Percentiles rank a stretch among this genome's conserved stretches.
Evolutionary conservation across 2,797 vertebrate species (phyloP).

Genomic region (Gallinago nigripennis): DNA sequence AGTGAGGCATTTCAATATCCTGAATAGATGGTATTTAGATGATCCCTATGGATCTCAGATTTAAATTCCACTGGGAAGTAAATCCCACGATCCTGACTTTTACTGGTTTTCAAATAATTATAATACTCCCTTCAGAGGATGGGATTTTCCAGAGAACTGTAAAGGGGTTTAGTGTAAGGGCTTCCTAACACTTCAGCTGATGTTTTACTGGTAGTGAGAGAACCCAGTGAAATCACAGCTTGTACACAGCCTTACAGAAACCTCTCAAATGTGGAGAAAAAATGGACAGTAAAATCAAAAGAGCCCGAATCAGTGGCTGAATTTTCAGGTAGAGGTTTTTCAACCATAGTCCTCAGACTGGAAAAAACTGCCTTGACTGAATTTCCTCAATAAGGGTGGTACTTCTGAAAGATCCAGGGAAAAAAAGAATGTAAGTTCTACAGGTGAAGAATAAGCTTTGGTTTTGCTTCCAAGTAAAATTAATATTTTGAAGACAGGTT

Average conservation of each 20-base stretch:
- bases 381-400: background rate
- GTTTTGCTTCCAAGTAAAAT: background rate
- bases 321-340: background rate
- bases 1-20: background rate
- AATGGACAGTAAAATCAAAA: background rate
- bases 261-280: background rate
- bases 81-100: background rate
- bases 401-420: background rate
- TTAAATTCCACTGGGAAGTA: background rate
- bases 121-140: background rate
- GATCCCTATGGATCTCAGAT: background rate
- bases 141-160: background rate
- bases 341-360: background rate
- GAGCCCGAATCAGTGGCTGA: background rate
- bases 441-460: background rate
- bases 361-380: background rate
- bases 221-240: background rate
- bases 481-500: background rate
- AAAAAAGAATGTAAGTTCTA: background rate
- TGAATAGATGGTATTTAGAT: background rate
- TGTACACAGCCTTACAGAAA: background rate
- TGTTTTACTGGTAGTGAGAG: background rate
- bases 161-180: background rate
- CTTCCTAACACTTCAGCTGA: background rate
- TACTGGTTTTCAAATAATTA: background rate